phyloP scores from a whole-genome alignment of 2,113 vertebrate genomes.

The Seriola quinqueradiata region DNA sequence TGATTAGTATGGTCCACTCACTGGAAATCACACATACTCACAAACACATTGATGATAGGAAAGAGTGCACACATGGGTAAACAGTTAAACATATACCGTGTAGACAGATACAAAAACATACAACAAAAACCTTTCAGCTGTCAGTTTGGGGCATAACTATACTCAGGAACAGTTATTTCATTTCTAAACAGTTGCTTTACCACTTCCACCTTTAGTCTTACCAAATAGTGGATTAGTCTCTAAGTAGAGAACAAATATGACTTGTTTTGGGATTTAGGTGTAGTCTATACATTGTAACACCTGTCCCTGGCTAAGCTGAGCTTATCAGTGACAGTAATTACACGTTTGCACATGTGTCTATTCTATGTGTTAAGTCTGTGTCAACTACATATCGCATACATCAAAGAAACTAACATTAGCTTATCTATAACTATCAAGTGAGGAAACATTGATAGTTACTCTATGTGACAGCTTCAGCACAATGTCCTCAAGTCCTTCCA shows the following conservation, averaged over 20 bases:
- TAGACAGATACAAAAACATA: background rate
- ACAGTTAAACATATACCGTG: background rate
- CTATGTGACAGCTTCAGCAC: background rate
- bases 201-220: background rate
- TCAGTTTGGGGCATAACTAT: background rate
- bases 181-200: background rate
- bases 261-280: background rate
- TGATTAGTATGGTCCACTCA: background rate
- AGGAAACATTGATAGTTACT: background rate
- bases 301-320: background rate
- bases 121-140: background rate
- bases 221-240: background rate
- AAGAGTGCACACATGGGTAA: background rate
- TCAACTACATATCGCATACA: conserved; percentile 1
- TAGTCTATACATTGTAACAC: background rate
- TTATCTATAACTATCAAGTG: background rate
- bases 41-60: background rate
- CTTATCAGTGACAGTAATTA: background rate
- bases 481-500: background rate
- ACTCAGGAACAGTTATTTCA: background rate
- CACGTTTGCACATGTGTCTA: background rate
- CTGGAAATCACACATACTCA: background rate
- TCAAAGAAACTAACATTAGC: background rate
- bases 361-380: background rate
- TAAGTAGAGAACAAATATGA: background rate